Evolutionary conservation across 92 coral and sea anemone species (phyloP), one percentile per base, ranked within the genome.

Genomic region (Virgularia gustaviana): DNA sequence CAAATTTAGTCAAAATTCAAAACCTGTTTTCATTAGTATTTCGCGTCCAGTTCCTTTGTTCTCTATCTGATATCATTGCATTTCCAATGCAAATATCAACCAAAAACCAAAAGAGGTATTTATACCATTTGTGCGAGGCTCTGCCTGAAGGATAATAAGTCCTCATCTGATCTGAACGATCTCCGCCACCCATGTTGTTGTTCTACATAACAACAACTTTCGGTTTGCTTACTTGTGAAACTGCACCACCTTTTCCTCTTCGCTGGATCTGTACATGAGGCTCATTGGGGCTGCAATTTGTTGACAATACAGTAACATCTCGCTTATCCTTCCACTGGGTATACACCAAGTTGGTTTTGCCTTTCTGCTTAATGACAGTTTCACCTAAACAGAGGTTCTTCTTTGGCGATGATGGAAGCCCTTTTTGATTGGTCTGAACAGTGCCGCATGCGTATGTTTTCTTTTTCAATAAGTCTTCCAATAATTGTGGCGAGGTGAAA

Each of bases 281-380:
- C 61, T 64, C 84, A n/a, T 18, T 20, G 2, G 82, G 85, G 53
- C 78, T 73, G 49, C 65, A 71, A 61, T 61, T 78, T 29, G 85
- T 72, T 6, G 88, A 73, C 0, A 79, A 74, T 38, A 79, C 66
- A 22, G 74, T 24, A 12, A 79, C 81, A 49, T 84, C 88, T 36
- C 82, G 52, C 60, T 79, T 84, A 63, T 83, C 72, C 29, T 78
- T 77, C 88, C 88, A 73, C 57, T 83, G 72, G 11, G 80, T 79
- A 52, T 72, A 78, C 54, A 81, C 36, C n/a, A 36, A 19, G 15
- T 39, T 39, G 8, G 45, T 36, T 58, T 79, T 71, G 12, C 55
- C 79, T 25, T 70, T 79, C 31, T 72, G 83, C 12, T 54, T 49
- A 20, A 43, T 36, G 45, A 71, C 36, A 39, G 72, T 54, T 44